A percentile compares a stretch with the other conserved stretches of the same genome.
These are phyloP conservation scores for Ciconia maguari DNA, from an alignment of 2,113 vertebrate genomes.

Conservation along the genomic window DNA sequence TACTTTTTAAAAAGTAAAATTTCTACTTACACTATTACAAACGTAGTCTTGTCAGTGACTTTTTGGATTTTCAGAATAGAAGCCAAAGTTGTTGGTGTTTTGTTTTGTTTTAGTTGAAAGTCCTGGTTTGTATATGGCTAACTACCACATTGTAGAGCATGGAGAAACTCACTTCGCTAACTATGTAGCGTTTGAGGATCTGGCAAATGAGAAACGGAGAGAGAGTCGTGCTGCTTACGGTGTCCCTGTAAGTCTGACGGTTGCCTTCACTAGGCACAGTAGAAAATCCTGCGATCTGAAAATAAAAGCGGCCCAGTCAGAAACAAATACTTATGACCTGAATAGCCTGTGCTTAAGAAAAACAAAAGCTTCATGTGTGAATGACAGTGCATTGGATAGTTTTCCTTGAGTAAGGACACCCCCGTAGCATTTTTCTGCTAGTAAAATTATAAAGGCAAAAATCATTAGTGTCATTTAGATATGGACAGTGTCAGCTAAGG, in stretches of 20 bases:
- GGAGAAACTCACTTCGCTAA: slow-evolving; percentile 47
- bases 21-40: slow-evolving; percentile 70
- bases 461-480: background rate
- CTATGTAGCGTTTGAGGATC: slow-evolving; percentile 45
- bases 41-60: slow-evolving; percentile 68
- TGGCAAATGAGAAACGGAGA: slow-evolving; percentile 50
- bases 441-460: background rate
- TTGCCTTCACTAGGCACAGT: slow-evolving; percentile 50
- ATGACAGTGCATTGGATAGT: slow-evolving; percentile 11
- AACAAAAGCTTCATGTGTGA: slow-evolving; percentile 54
- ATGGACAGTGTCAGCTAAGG: background rate
- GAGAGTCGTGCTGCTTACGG: slow-evolving; percentile 20
- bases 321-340: slow-evolving; percentile 47
- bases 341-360: slow-evolving; percentile 51
- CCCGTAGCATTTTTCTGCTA: background rate
- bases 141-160: slow-evolving; percentile 31
- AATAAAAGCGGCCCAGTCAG: slow-evolving; percentile 32
- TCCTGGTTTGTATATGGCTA: slow-evolving; percentile 19
- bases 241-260: slow-evolving; percentile 52
- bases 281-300: slow-evolving; percentile 36
- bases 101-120: slow-evolving; percentile 18
- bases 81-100: slow-evolving; percentile 32
- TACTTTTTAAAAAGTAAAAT: slow-evolving; percentile 72
- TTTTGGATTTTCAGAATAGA: slow-evolving; percentile 55
- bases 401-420: slow-evolving; percentile 5